These are phyloP conservation scores for Sinotaia quadrata DNA, from an alignment of 2,888 invertebrate species.

Conservation along the genomic window DNA sequence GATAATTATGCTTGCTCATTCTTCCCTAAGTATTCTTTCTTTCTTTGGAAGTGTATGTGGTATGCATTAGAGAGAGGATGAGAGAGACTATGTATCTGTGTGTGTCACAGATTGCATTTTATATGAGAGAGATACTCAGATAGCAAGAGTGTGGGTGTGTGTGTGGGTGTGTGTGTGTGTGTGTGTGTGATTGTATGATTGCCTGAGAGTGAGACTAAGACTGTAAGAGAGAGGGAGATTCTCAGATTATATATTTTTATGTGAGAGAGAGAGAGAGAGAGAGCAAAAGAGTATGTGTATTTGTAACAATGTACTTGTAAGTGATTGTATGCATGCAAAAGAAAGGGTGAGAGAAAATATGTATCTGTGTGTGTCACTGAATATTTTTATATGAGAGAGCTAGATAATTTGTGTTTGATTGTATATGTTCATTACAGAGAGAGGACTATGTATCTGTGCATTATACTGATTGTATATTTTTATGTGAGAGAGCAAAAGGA, in stretches of 20 bases:
- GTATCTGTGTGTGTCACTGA: background rate
- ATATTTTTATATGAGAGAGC: background rate
- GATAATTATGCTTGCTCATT: too few relatives aligned
- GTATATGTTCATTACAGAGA: too few relatives aligned
- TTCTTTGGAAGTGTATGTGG: too few relatives aligned
- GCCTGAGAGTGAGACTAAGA: background rate
- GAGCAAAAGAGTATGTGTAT: constrained; percentile 3
- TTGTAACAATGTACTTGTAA: background rate
- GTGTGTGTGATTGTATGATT: too few relatives aligned
- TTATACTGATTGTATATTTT: too few relatives aligned
- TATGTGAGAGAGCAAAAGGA: too few relatives aligned
- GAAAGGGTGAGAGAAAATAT: background rate
- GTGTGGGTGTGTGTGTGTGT: background rate
- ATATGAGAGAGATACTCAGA: too few relatives aligned
- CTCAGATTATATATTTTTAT: too few relatives aligned
- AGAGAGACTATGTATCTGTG: background rate
- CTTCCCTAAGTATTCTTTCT: too few relatives aligned
- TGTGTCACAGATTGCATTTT: too few relatives aligned
- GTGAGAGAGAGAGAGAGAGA: constrained; percentile 5
- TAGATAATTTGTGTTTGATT: constrained; percentile 1
- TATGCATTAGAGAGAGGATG: too few relatives aligned
- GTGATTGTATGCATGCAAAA: background rate
- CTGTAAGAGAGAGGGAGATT: background rate
- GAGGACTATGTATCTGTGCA: too few relatives aligned
- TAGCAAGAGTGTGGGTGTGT: background rate